phyloP scores from a whole-genome alignment of 2,888 invertebrate genomes.

The Sepiola atlantica region DNA sequence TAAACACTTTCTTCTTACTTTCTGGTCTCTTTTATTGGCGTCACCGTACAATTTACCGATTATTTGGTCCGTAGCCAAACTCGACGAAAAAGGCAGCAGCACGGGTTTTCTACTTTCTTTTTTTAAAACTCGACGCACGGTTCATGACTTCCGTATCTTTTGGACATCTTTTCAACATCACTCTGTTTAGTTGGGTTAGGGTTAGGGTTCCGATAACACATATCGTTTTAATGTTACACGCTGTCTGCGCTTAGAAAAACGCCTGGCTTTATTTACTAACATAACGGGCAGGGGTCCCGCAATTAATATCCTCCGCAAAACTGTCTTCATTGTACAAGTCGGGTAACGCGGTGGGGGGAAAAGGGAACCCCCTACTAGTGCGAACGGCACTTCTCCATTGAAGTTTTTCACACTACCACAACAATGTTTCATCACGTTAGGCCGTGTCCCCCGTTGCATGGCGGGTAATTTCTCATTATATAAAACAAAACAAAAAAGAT shows the following conservation, averaged over 20 bases:
- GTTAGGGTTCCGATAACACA: too few relatives aligned
- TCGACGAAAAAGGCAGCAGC: background rate
- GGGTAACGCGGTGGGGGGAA: background rate
- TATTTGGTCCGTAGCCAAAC: too few relatives aligned
- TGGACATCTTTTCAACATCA: background rate
- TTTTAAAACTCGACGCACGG: background rate
- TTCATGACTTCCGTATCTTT: background rate
- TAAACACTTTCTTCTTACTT: too few relatives aligned
- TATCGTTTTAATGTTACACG: background rate
- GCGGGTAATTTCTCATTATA: background rate
- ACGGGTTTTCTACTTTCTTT: background rate
- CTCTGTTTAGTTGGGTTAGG: background rate
- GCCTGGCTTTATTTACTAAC: constrained; percentile 24
- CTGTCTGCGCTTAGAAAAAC: background rate
- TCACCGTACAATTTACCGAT: too few relatives aligned
- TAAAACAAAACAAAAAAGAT: background rate
- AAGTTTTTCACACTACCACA: background rate
- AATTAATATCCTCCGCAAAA: background rate
- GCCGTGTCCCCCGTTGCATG: background rate
- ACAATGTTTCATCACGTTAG: background rate
- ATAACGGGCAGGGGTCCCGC: background rate
- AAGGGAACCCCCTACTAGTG: background rate
- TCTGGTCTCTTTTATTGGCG: too few relatives aligned
- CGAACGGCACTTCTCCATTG: background rate
- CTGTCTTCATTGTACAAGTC: background rate